phyloP scores from a whole-genome alignment of 2,888 invertebrate genomes.

The Lypha dubia region DNA sequence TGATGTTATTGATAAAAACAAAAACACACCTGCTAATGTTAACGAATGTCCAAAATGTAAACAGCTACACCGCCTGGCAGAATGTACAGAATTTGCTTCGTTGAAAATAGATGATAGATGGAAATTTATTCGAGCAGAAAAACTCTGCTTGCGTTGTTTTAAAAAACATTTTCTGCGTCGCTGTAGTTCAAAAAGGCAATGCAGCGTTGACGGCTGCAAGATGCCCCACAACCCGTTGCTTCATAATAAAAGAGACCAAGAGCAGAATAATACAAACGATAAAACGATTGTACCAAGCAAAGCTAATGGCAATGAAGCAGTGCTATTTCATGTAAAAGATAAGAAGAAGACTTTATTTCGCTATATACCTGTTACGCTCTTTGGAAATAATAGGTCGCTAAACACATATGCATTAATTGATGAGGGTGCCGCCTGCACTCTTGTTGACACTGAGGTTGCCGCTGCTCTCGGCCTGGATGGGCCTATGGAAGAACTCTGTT shows the following conservation, averaged over 20 bases:
- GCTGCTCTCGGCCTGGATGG: not conserved
- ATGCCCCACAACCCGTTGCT: conserved; percentile 60
- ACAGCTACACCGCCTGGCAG: not conserved
- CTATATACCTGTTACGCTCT: no score
- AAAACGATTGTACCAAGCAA: not conserved
- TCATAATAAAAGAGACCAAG: conserved; percentile 38
- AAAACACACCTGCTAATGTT: no score
- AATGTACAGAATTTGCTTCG: not conserved
- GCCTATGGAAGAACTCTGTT: no score
- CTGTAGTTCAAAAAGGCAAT: conserved; percentile 44
- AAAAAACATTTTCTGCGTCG: conserved; percentile 35
- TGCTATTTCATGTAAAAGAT: conserved; percentile 31
- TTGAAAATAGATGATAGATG: not conserved
- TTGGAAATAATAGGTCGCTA: no score
- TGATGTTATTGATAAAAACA: not conserved
- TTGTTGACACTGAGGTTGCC: not conserved
- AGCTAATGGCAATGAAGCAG: conserved; percentile 4
- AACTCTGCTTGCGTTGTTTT: conserved; percentile 52
- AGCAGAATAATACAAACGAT: no score
- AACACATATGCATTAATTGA: conserved; percentile 10
- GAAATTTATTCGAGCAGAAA: not conserved
- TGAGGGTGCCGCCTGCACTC: conserved; percentile 6
- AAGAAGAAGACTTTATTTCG: conserved; percentile 34
- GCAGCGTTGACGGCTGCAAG: conserved; percentile 47
- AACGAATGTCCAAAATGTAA: not conserved